A percentile compares a stretch with the other conserved stretches of the same genome.
Conservation (phyloP, 2,797 vertebrate genomes). For the Pogonophryne albipinna region DNA sequence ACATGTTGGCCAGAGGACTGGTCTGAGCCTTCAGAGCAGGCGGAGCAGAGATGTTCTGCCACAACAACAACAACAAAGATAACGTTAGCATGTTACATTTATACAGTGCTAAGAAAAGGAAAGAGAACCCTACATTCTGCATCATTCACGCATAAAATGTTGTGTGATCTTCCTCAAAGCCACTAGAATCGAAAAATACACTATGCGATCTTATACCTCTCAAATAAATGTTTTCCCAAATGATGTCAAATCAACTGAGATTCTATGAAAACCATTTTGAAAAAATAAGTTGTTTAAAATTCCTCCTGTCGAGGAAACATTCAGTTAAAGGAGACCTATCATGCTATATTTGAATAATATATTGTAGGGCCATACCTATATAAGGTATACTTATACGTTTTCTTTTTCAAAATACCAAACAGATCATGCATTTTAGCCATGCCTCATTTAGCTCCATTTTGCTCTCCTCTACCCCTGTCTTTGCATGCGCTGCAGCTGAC, state of each 20-base stretch:
- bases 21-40: constrained; percentile 84
- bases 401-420: too few species aligned
- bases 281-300: background rate
- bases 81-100: background rate
- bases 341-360: too few species aligned
- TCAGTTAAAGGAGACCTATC: background rate
- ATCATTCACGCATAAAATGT: background rate
- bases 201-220: too few species aligned
- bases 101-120: background rate
- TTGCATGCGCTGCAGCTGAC: too few species aligned
- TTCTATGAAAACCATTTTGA: background rate
- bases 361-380: too few species aligned
- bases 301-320: background rate
- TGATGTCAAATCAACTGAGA: background rate
- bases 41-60: constrained; percentile 76
- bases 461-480: too few species aligned
- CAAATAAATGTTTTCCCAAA: background rate
- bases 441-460: too few species aligned
- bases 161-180: background rate
- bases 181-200: too few species aligned
- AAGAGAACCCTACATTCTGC: background rate
- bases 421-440: too few species aligned
- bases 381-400: too few species aligned
- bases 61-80: constrained; percentile 14
- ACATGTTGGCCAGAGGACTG: constrained; percentile 94